Evolutionary conservation across 2,113 vertebrate species (phyloP).

Genomic region (Haplochromis burtoni): DNA sequence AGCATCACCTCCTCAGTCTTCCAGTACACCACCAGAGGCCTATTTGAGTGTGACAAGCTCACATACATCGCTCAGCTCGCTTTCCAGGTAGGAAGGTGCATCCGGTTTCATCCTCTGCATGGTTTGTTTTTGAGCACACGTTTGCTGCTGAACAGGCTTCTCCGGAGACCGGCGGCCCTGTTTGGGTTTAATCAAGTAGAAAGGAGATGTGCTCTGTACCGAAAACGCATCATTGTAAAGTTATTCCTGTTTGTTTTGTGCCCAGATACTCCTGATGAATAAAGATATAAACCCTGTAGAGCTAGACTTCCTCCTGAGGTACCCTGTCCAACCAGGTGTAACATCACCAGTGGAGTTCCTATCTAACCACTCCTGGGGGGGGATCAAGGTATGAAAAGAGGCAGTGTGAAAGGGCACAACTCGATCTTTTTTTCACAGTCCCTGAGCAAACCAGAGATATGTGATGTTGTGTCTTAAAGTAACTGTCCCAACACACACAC

Average conservation of each 20-base stretch:
- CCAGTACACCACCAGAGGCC: constrained; percentile 86
- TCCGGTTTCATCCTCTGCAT: constrained; percentile 5
- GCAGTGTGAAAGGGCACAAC: neutral
- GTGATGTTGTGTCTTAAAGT: neutral
- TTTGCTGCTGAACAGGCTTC: neutral
- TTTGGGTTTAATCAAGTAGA: constrained; percentile 29
- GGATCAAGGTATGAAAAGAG: constrained; percentile 81
- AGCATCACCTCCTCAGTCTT: constrained; percentile 88
- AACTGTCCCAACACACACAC: neutral
- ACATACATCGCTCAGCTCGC: constrained; percentile 86
- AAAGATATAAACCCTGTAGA: constrained; percentile 79
- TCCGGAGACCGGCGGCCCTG: neutral
- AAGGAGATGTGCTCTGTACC: constrained; percentile 11
- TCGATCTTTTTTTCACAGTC: neutral
- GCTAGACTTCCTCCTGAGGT: constrained; percentile 90
- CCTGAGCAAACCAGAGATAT: neutral
- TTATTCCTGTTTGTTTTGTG: constrained; percentile 10
- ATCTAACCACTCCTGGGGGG: constrained; percentile 86
- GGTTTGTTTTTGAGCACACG: constrained; percentile 6
- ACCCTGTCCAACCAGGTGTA: constrained; percentile 74
- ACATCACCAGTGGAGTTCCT: constrained; percentile 88
- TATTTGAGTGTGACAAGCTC: constrained; percentile 91
- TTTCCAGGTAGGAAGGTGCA: constrained; percentile 80
- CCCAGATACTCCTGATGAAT: constrained; percentile 85
- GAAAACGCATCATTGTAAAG: neutral